Evolutionary conservation across 2,888 invertebrate species (phyloP), one percentile per base, ranked within the genome.

Genomic region (Malthinus seriepunctatus): DNA sequence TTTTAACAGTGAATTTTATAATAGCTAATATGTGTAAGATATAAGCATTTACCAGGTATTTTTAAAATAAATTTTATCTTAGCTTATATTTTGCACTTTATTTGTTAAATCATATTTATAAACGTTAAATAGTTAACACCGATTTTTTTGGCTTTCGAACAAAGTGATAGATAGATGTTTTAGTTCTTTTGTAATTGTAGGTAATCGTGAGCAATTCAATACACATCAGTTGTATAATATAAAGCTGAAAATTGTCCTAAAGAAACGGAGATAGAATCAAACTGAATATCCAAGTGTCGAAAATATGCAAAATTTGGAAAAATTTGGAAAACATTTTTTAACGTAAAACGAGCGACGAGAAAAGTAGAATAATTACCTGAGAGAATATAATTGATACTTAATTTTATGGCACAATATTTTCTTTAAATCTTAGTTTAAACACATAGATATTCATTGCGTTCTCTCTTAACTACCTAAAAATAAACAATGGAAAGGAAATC

Each of bases 1-100:
- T 54, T 59, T 59, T 51, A 59, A 59, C 59, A 59, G 59, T 59
- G 59, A 54, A 54, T 51, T 54, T 59, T 50, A 47, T 42, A 59
- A 42, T 47, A 47, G 14, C 48, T 52, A 58, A 35, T 52, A 53
- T 52, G 52, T 58, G 57, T 58, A 58, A 39, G 47, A 48, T 54
- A 59, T 49, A 53, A 59, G 59, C 50, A 53, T 48, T 23, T 42
- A 42, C n/a, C n/a, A 15, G 14, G 14, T 15, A 42, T 42, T 42
- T 42, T 59, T 48, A 54, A 57, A 53, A 59, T 59, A 59, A 59
- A 58, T 51, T 54, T 50, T 32, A 14, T 12, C 39, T 59, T 59
- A 59, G 54, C 33, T 42, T 59, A 55, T 55, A 42, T 45, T 58
- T 54, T 59, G 59, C 54, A 47, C 32, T 34, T 48, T 59, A n/a